Base-by-base conservation (phyloP, 2,888 invertebrate genomes). In the Vesta saturnalis region DNA sequence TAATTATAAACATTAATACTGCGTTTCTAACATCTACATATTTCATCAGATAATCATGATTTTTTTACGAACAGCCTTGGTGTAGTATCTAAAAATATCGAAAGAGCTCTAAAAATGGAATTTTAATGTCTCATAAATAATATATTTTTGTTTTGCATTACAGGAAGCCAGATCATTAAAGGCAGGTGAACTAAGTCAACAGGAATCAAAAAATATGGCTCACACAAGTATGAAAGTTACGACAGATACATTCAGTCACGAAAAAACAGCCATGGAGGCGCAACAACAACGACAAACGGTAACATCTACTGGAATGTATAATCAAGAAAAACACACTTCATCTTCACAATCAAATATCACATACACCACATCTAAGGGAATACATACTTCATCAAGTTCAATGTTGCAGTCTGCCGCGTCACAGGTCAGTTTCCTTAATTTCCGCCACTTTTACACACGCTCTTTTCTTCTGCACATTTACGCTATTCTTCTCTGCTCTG, bases 131-230 rank as follows among this genome's bases (percentile, higher is more conserved):
- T n/a, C n/a, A 23, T 8, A 23, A 23, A 23, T 23, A 8, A 3
- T n/a, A 39, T n/a, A n/a, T n/a, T 2, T 39, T 1, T n/a, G 66
- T 68, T 74, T 73, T 64, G 67, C 77, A 43, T 86, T 85, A 1
- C 86, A 95, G 94, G 94, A 94, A 85, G 93, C 93, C 77, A 89
- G 93, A 78, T 92, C 92, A 60, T 84, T 96, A 74, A 94, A 93
- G 84, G 90, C 94, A 62, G 94, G 93, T 64, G 95, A 95, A 82
- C 86, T 94, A 61, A 90, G 92, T 61, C 94, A 94, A 77, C 93
- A 95, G 82, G 94, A 95, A 82, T 92, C 91, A 76, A 93, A 94
- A 82, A 94, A 93, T 82, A 90, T 94, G 85, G 92, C 93, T 64
- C 92, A 94, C 54, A 90, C 93, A 47, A 92, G 92, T 81, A 92